These are phyloP conservation scores for Thamnophis elegans DNA, from an alignment of 2,797 vertebrate species.

Conservation along the genomic window DNA sequence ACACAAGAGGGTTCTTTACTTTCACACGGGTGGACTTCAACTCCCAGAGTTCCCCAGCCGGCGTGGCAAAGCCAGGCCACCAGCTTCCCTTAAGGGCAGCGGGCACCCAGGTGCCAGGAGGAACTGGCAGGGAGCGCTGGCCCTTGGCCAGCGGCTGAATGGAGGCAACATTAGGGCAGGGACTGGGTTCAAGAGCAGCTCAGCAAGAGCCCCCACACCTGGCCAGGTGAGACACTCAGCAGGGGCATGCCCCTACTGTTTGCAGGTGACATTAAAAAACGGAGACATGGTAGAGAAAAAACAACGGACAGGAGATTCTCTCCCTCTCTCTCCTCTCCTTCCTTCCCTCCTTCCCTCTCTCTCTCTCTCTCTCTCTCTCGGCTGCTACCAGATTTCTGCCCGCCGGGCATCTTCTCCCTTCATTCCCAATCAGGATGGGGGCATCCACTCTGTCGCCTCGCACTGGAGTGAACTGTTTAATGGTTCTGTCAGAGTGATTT, in stretches of 20 bases:
- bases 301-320: background rate
- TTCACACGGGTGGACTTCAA: background rate
- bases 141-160: too few relatives aligned
- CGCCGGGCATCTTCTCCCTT: background rate
- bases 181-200: background rate
- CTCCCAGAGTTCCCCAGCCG: background rate
- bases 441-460: background rate
- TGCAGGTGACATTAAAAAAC: background rate
- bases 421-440: background rate
- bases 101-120: background rate
- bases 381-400: background rate
- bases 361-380: too few relatives aligned
- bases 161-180: background rate
- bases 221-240: background rate
- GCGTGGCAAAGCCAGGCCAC: background rate
- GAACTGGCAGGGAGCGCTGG: background rate
- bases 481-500: background rate
- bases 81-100: background rate
- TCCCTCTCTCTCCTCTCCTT: too few relatives aligned
- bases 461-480: background rate
- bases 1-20: too few relatives aligned
- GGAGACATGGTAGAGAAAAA: background rate
- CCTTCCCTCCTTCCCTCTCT: too few relatives aligned
- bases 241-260: background rate
- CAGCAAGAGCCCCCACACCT: background rate